phyloP scores from a whole-genome alignment of 2,888 invertebrate genomes.

The Macrostomum cliftonense region DNA sequence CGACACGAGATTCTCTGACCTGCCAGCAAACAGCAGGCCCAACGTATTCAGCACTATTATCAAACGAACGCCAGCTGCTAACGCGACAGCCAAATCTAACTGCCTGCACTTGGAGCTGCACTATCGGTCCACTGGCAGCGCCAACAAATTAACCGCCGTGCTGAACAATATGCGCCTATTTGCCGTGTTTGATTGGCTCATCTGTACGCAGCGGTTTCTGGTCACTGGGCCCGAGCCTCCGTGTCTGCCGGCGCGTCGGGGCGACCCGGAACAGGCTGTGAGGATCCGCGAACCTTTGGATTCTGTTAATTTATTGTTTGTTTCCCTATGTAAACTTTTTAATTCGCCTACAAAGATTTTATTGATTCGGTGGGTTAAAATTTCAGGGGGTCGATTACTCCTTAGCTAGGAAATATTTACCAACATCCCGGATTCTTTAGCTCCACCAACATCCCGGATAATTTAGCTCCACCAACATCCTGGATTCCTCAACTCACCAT shows the following conservation, averaged over 20 bases:
- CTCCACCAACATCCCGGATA: too few relatives aligned
- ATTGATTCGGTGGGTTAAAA: too few relatives aligned
- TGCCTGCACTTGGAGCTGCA: conserved; percentile 41
- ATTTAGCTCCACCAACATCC: too few relatives aligned
- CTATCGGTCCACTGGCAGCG: conserved; percentile 44
- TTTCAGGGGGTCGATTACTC: too few relatives aligned
- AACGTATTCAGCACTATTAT: conserved; percentile 75
- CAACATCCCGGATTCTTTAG: too few relatives aligned
- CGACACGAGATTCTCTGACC: conserved; percentile 49
- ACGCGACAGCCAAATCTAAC: conserved; percentile 9
- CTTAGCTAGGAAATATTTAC: too few relatives aligned
- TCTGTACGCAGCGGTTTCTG: conserved; percentile 60
- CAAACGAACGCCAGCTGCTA: conserved; percentile 47
- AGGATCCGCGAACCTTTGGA: too few relatives aligned
- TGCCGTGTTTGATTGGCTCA: conserved; percentile 81
- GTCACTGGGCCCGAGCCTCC: conserved; percentile 37
- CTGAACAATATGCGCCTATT: conserved; percentile 83
- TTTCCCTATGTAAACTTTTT: too few relatives aligned
- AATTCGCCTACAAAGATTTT: too few relatives aligned
- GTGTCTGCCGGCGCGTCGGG: not conserved
- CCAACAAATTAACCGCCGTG: conserved; percentile 62
- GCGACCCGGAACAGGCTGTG: not conserved
- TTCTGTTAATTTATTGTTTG: too few relatives aligned
- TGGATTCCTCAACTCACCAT: too few relatives aligned
- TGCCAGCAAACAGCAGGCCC: conserved; percentile 51